A percentile compares a stretch with the other conserved stretches of the same genome.
Evolutionary conservation across 2,797 vertebrate genomes (phyloP).

Genomic region (Poecilia wingei): DNA sequence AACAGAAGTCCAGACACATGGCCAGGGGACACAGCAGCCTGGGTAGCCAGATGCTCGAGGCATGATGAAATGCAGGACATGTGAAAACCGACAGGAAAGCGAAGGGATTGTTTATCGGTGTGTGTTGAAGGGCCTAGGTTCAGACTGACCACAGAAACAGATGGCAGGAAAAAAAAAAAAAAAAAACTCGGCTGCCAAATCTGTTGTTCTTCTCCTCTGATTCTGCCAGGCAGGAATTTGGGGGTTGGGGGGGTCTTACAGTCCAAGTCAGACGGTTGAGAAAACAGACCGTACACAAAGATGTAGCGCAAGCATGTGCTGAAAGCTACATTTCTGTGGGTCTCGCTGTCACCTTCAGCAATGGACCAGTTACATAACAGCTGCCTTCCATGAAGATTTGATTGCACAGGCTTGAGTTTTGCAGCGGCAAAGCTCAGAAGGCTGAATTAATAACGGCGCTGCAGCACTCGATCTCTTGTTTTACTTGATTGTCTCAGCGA

Average conservation of each 20-base stretch:
- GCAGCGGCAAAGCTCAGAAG: slow-evolving; percentile 27
- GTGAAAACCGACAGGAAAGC: slow-evolving; percentile 38
- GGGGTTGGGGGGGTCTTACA: slow-evolving; percentile 12
- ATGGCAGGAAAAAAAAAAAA: slow-evolving; percentile 60
- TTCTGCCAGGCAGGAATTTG: slow-evolving; percentile 21
- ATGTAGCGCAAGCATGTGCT: slow-evolving; percentile 22
- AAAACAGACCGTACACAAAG: slow-evolving; percentile 17
- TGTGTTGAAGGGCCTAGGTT: slow-evolving; percentile 55
- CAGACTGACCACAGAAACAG: slow-evolving; percentile 73
- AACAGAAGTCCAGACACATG: slow-evolving; percentile 70
- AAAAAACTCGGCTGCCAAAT: slow-evolving; percentile 61
- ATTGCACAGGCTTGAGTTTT: slow-evolving; percentile 57
- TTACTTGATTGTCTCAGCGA: slow-evolving; percentile 50
- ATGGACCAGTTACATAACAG: slow-evolving; percentile 41
- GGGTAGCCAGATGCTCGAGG: slow-evolving; percentile 63
- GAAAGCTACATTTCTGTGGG: slow-evolving; percentile 23
- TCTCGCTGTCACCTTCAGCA: slow-evolving; percentile 28
- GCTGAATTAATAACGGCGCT: slow-evolving; percentile 48
- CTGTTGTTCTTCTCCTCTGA: slow-evolving; percentile 54
- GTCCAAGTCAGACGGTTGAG: slow-evolving; percentile 23
- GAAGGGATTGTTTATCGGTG: slow-evolving; percentile 35
- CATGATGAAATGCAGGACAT: slow-evolving; percentile 36
- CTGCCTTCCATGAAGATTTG: slow-evolving; percentile 52
- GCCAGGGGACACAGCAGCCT: slow-evolving; percentile 61
- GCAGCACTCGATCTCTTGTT: slow-evolving; percentile 38